A percentile compares a stretch with the other conserved stretches of the same genome.
Conservation (phyloP, 2,113 vertebrate genomes). For the Chelonoidis abingdonii region DNA sequence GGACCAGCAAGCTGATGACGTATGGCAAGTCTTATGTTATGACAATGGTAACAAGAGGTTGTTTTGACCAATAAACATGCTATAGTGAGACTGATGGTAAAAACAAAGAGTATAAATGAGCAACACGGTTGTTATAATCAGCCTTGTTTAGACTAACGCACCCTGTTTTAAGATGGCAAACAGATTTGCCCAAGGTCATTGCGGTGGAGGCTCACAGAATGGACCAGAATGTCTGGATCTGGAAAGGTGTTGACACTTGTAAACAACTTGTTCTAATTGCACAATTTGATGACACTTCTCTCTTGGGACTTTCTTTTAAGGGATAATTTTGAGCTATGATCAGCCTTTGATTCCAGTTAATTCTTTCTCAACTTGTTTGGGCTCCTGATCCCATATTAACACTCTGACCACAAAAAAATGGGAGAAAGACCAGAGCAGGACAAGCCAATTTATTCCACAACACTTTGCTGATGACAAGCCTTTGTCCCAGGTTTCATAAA, state of each 20-base stretch:
- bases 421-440: neutral
- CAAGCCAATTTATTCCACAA: neutral
- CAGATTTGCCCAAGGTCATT: neutral
- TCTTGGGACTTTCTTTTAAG: neutral
- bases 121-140: neutral
- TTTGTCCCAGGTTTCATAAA: neutral
- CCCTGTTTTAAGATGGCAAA: accelerated
- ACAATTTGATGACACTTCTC: neutral
- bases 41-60: neutral
- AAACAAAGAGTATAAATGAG: neutral
- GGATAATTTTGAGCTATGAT: neutral
- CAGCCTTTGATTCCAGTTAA: too few species aligned
- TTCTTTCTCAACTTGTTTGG: too few species aligned
- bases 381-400: too few species aligned
- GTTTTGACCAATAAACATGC: neutral
- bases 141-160: neutral
- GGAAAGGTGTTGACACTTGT: neutral
- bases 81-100: neutral
- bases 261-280: neutral
- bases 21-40: neutral
- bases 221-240: neutral
- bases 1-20: neutral
- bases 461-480: neutral
- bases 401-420: too few species aligned
- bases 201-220: neutral